Percentiles rank a stretch among this genome's conserved stretches.
Conservation (phyloP, 2,888 invertebrate species). For the Hirtodrosophila confusa region DNA sequence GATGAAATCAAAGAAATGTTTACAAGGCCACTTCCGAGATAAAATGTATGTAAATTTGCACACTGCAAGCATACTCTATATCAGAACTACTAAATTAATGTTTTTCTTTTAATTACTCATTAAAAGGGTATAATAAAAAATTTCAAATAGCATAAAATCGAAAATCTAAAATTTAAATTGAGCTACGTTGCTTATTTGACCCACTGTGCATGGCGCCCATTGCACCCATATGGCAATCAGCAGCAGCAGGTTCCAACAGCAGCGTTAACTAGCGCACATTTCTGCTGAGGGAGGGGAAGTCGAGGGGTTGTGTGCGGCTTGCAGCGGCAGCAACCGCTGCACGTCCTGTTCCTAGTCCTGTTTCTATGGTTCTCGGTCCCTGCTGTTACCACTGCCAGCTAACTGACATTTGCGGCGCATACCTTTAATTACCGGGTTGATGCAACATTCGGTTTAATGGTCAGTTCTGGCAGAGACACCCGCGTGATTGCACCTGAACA, state of each 20-base stretch:
- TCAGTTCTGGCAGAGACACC: slow-evolving; percentile 37
- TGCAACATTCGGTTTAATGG: slow-evolving; percentile 64
- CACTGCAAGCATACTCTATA: too few species aligned
- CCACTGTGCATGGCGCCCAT: slow-evolving; percentile 33
- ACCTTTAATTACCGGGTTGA: slow-evolving; percentile 69
- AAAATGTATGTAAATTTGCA: too few species aligned
- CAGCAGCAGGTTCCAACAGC: slow-evolving; percentile 12
- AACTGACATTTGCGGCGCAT: slow-evolving; percentile 53
- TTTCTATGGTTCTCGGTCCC: slow-evolving; percentile 15
- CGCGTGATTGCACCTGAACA: slow-evolving; percentile 20
- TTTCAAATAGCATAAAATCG: too few species aligned
- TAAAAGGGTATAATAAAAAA: too few species aligned
- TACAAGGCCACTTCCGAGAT: too few species aligned
- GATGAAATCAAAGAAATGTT: too few species aligned
- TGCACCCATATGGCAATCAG: slow-evolving; percentile 70
- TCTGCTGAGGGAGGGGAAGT: background rate
- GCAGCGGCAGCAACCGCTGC: slow-evolving; percentile 20
- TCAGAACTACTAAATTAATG: too few species aligned
- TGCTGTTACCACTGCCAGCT: slow-evolving; percentile 33
- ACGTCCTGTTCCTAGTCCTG: slow-evolving; percentile 21
- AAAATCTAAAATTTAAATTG: too few species aligned
- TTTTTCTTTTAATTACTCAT: too few species aligned
- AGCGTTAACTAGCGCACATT: slow-evolving; percentile 56
- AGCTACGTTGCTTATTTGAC: too few species aligned
- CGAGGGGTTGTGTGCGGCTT: background rate